A percentile compares a stretch with the other conserved stretches of the same genome.
Evolutionary conservation across 2,113 vertebrate species (phyloP).

Genomic region (Baryphthengus martii): DNA sequence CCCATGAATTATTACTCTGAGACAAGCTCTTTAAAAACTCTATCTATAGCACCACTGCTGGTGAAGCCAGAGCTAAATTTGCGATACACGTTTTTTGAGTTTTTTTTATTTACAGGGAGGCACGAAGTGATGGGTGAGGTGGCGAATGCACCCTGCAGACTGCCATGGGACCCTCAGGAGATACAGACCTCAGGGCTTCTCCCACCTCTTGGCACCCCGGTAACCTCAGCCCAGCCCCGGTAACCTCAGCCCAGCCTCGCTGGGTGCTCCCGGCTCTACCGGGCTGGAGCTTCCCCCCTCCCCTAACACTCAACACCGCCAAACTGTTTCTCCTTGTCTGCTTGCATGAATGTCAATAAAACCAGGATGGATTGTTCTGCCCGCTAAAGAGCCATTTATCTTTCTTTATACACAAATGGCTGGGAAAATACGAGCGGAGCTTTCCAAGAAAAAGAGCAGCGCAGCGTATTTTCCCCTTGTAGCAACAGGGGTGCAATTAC

Average conservation of each 20-base stretch:
- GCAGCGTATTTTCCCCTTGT: conserved; percentile 59
- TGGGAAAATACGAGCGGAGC: conserved; percentile 59
- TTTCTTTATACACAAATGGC: conserved; percentile 54
- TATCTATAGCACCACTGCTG: not conserved
- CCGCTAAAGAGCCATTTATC: conserved; percentile 61
- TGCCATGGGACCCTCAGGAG: not conserved
- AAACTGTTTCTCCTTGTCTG: conserved; percentile 39
- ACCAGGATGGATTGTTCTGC: conserved; percentile 32
- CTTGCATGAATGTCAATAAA: conserved; percentile 48
- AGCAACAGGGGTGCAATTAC: conserved; percentile 64
- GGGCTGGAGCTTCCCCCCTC: not conserved
- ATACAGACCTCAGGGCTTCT: not conserved
- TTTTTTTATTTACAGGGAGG: not conserved
- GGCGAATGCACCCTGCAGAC: not conserved
- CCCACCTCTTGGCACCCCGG: no score
- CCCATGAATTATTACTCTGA: conserved; percentile 39
- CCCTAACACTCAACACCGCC: not conserved
- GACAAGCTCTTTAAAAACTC: conserved; percentile 47
- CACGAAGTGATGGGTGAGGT: not conserved
- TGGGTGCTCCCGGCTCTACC: not conserved
- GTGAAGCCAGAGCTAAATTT: conserved; percentile 2
- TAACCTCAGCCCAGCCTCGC: not conserved
- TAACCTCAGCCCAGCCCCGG: not conserved
- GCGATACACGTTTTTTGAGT: not conserved
- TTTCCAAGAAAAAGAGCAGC: conserved; percentile 58